phyloP scores from a whole-genome alignment of 2,797 vertebrate genomes.

The Parambassis ranga region DNA sequence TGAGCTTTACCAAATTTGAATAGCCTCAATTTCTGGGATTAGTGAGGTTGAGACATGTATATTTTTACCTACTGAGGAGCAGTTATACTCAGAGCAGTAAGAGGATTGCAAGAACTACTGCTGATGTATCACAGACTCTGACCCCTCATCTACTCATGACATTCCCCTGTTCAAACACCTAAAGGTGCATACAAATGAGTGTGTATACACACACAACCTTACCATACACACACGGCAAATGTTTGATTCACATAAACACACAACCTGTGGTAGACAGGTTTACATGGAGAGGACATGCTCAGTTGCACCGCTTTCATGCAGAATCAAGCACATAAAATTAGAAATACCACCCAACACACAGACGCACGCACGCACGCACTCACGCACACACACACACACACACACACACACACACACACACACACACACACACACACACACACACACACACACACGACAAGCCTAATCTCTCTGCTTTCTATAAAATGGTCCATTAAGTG shows the following conservation, averaged over 20 bases:
- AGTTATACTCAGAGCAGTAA: conserved; percentile 42
- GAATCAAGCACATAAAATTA: conserved; percentile 7
- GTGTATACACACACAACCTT: neutral
- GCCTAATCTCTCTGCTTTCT: conserved; percentile 38
- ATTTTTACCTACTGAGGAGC: conserved; percentile 54
- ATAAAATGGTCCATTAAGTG: conserved; percentile 57
- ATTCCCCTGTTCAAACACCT: conserved; percentile 35
- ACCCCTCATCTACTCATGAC: conserved; percentile 32
- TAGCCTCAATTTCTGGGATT: conserved; percentile 54
- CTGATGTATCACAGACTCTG: conserved; percentile 44
- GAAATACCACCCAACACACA: conserved; percentile 23
- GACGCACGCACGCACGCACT: no score
- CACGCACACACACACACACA: no score
- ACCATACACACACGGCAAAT: neutral
- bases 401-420: no score
- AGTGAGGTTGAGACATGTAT: conserved; percentile 34
- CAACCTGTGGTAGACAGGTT: neutral
- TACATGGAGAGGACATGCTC: neutral
- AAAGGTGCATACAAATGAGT: neutral
- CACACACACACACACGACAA: conserved; percentile 23
- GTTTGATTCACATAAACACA: neutral
- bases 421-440: no score
- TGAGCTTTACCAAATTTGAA: conserved; percentile 41
- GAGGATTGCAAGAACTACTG: conserved; percentile 53
- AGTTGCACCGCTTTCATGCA: neutral